Evolutionary conservation across 2,113 vertebrate species (phyloP).

Genomic region (Ancistrus triradiatus): DNA sequence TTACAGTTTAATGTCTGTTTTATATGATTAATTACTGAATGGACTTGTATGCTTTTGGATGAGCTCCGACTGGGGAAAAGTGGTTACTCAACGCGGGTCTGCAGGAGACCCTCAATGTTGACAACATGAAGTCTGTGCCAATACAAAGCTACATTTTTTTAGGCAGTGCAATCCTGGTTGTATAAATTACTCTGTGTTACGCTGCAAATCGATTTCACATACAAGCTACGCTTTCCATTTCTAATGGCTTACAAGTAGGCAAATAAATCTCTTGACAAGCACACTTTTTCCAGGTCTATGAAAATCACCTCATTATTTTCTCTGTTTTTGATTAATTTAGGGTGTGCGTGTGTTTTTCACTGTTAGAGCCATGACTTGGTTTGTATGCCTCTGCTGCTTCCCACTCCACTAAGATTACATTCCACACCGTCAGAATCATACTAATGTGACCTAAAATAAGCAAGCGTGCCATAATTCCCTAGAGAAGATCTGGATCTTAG

Average conservation of each 20-base stretch:
- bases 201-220: background rate
- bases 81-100: conserved; percentile 28
- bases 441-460: conserved; percentile 25
- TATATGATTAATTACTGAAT: no score
- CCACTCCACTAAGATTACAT: conserved; percentile 20
- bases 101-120: background rate
- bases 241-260: background rate
- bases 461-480: conserved; percentile 6
- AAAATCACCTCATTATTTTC: conserved; percentile 14
- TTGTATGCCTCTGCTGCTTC: conserved; percentile 1
- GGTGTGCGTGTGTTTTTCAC: background rate
- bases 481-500: background rate
- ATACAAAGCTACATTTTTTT: no score
- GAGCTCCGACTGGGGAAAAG: conserved; percentile 33
- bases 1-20: no score
- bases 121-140: background rate
- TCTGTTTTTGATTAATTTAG: background rate
- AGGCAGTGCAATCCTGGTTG: background rate
- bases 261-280: background rate
- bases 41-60: conserved; percentile 7
- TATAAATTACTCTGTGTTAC: conserved; percentile 9
- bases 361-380: background rate
- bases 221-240: background rate
- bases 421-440: conserved; percentile 19
- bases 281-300: background rate